Percentiles rank a stretch among this genome's conserved stretches.
These are phyloP conservation scores for Nanorana parkeri DNA, from an alignment of 2,113 vertebrate genomes.

Conservation along the genomic window DNA sequence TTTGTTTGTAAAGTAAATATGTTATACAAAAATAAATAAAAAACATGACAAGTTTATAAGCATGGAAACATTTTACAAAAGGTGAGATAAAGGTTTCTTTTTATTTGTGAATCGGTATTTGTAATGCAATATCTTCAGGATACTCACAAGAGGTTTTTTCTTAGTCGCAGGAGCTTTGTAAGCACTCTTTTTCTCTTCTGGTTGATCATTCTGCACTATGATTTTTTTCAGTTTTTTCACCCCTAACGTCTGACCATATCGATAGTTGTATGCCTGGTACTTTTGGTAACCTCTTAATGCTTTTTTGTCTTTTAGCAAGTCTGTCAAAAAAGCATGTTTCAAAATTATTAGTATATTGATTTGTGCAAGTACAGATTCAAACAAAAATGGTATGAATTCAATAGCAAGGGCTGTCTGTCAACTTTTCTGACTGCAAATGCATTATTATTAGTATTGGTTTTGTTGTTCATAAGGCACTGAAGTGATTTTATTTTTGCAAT, in stretches of 20 bases:
- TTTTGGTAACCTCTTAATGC: slow-evolving; percentile 45
- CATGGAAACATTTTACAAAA: background rate
- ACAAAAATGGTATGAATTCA: too few relatives aligned
- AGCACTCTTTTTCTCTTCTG: slow-evolving; percentile 42
- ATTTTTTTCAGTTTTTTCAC: slow-evolving; percentile 60
- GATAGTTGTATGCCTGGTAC: slow-evolving; percentile 54
- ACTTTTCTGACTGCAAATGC: too few relatives aligned
- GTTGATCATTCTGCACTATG: slow-evolving; percentile 47
- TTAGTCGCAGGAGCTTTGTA: slow-evolving; percentile 30
- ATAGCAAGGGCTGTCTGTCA: too few relatives aligned
- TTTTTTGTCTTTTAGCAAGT: background rate
- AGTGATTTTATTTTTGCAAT: too few relatives aligned
- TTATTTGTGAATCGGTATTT: background rate
- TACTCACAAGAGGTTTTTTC: slow-evolving; percentile 61
- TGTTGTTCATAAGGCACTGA: too few relatives aligned
- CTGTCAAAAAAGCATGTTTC: background rate
- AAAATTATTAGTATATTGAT: background rate
- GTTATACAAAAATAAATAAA: too few relatives aligned
- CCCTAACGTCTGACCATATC: slow-evolving; percentile 65
- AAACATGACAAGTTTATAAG: too few relatives aligned
- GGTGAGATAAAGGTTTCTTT: background rate
- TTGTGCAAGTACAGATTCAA: too few relatives aligned
- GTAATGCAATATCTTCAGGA: background rate
- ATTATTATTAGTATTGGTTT: too few relatives aligned
- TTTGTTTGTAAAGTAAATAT: too few relatives aligned